Base-by-base conservation (phyloP, 2,113 vertebrate species). In the Bolborhynchus lineola region DNA sequence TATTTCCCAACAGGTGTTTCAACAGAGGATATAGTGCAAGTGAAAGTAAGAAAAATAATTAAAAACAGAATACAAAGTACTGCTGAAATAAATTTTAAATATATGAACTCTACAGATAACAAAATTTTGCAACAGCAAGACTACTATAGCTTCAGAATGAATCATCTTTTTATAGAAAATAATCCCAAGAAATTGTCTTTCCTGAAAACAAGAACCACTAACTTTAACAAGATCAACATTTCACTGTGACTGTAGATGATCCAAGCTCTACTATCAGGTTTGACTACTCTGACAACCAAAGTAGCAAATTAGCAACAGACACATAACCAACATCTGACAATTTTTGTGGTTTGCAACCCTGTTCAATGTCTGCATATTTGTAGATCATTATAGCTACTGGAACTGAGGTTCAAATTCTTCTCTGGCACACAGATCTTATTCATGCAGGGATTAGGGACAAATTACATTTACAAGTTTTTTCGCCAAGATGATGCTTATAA, bases 381-480 rank as follows among this genome's bases (percentile, higher is more conserved):
- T 21, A 72, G 42, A 39, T 78, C 39, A 65, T 74, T 41, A 72
- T 68, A 77, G 35, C 52, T 35, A 79, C 71, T 85, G 76, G 88
- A 96, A 97, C 26, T 42, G 14, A 53, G 65, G 39, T 62, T 95
- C 90, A 95, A 91, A 92, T 95, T 91, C n/a, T 85, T 81, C 90
- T 84, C 74, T 72, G 65, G 44, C 78, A 80, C 65, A 82, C 15
- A 92, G 60, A 77, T 68, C 90, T 92, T 93, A 90, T 93, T 93
- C 80, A 33, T 88, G 46, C 63, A 81, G 37, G 92, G 37, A 52
- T 89, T 86, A 62, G 39, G 87, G 59, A 82, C 68, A 96, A 97
- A 97, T 94, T 74, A 85, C 39, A 65, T 95, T 97, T 96, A 92
- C 67, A 94, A 97, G 60, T 18, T 88, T 95, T 96, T 88, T 39